Evolutionary conservation across 2,888 invertebrate genomes (phyloP).

Genomic region (Eumerus sabulonum): DNA sequence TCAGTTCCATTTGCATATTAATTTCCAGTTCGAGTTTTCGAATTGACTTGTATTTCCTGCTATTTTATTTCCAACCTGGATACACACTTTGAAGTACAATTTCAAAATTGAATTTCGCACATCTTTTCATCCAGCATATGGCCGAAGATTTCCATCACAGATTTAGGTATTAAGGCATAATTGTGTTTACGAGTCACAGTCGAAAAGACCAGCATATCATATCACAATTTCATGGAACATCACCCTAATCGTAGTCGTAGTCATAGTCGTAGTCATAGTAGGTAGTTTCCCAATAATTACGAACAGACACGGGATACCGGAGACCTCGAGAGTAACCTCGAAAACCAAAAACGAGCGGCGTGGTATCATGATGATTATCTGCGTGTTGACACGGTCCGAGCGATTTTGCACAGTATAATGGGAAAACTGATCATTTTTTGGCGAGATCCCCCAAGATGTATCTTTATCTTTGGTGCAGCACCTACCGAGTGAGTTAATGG

Average conservation of each 20-base stretch:
- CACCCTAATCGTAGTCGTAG: conserved; percentile 57
- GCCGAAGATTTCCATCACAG: conserved; percentile 49
- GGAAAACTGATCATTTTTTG: conserved; percentile 35
- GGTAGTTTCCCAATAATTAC: conserved; percentile 60
- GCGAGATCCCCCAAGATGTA: conserved; percentile 76
- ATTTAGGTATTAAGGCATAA: conserved; percentile 60
- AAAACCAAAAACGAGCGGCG: conserved; percentile 28
- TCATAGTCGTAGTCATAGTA: conserved; percentile 48
- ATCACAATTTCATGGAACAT: conserved; percentile 58
- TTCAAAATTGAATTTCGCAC: conserved; percentile 44
- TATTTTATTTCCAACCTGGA: conserved; percentile 15
- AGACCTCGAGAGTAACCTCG: conserved; percentile 30
- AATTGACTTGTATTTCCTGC: no score
- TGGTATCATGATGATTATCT: conserved; percentile 77
- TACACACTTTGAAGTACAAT: conserved; percentile 65
- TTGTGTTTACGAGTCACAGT: conserved; percentile 27
- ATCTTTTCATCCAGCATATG: conserved; percentile 32
- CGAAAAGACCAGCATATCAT: conserved; percentile 1
- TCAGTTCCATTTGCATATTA: conserved; percentile 60
- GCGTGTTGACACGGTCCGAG: conserved; percentile 76
- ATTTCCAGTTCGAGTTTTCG: conserved; percentile 58
- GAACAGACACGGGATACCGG: conserved; percentile 17
- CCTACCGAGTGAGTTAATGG: conserved; percentile 78
- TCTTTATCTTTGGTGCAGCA: conserved; percentile 76
- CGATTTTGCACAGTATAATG: no score